Conservation (phyloP, 92 coral and sea anemone genomes). For the Epizoanthus rinbou region DNA sequence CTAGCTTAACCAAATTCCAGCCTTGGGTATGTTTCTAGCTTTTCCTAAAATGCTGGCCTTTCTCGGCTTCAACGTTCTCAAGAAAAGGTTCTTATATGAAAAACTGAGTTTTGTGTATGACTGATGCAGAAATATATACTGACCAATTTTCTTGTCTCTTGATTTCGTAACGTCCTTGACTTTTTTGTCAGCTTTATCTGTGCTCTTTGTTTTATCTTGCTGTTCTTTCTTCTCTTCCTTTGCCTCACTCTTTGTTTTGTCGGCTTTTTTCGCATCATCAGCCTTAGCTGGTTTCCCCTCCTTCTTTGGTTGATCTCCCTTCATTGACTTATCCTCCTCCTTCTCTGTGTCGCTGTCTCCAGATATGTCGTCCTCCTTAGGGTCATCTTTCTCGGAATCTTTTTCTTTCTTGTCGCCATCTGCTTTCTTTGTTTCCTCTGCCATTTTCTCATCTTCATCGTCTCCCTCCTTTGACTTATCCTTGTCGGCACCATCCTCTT, state of each 20-base stretch:
- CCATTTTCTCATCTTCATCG: background rate
- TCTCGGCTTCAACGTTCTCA: too few species aligned
- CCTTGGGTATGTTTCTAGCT: too few species aligned
- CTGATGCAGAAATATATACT: background rate
- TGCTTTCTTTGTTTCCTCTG: background rate
- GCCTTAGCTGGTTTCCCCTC: background rate
- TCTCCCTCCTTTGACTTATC: background rate
- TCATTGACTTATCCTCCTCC: background rate
- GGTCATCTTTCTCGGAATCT: background rate
- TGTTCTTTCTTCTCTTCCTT: background rate
- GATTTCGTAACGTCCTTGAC: conserved; percentile 1
- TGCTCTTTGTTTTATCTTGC: conserved; percentile 5
- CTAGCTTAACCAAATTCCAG: too few species aligned
- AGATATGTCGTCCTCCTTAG: background rate
- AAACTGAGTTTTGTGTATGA: too few species aligned
- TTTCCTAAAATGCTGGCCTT: too few species aligned
- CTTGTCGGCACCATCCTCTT: background rate
- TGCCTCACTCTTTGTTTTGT: background rate
- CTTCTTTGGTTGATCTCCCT: background rate
- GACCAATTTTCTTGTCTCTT: conserved; percentile 42
- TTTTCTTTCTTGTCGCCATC: conserved; percentile 9
- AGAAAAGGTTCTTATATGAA: too few species aligned
- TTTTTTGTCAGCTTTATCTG: background rate
- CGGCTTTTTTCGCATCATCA: background rate
- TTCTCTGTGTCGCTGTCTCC: background rate